phyloP scores from a whole-genome alignment of 2,888 invertebrate genomes.

The Epicampocera succincta region DNA sequence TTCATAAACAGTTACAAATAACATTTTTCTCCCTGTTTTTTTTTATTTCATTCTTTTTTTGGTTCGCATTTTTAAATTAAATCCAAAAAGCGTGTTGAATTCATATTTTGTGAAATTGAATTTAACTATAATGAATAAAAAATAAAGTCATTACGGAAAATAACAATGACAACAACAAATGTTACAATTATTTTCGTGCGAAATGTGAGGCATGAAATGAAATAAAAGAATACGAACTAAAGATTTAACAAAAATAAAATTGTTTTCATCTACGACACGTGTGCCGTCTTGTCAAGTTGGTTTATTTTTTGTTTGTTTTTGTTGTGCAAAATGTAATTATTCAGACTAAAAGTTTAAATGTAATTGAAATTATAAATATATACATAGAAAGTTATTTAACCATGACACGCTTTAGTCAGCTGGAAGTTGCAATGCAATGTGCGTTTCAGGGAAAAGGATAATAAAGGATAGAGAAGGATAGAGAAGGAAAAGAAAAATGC shows the following conservation, averaged over 20 bases:
- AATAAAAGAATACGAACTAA: background rate
- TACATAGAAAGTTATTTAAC: slow-evolving; percentile 14
- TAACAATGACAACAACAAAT: slow-evolving; percentile 10
- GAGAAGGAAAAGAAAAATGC: too few relatives aligned
- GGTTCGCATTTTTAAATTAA: background rate
- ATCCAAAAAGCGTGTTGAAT: slow-evolving; percentile 45
- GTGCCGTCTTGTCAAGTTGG: background rate
- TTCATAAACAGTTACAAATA: background rate
- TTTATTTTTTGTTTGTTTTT: background rate
- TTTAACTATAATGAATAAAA: slow-evolving; percentile 11
- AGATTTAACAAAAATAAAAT: slow-evolving; percentile 26
- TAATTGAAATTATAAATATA: slow-evolving; percentile 4
- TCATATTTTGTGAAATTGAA: slow-evolving; percentile 47
- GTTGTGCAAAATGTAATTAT: background rate
- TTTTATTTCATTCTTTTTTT: too few relatives aligned
- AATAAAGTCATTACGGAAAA: slow-evolving; percentile 33
- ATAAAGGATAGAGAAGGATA: too few relatives aligned
- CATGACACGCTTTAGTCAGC: slow-evolving; percentile 27
- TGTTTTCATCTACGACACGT: slow-evolving; percentile 27
- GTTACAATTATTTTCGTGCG: slow-evolving; percentile 1
- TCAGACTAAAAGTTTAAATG: background rate
- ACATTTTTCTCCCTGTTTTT: background rate
- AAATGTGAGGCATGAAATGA: background rate
- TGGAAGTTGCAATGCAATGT: background rate
- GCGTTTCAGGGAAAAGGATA: background rate